Conservation (phyloP, 2,888 invertebrate species). For the Oithona nana region DNA sequence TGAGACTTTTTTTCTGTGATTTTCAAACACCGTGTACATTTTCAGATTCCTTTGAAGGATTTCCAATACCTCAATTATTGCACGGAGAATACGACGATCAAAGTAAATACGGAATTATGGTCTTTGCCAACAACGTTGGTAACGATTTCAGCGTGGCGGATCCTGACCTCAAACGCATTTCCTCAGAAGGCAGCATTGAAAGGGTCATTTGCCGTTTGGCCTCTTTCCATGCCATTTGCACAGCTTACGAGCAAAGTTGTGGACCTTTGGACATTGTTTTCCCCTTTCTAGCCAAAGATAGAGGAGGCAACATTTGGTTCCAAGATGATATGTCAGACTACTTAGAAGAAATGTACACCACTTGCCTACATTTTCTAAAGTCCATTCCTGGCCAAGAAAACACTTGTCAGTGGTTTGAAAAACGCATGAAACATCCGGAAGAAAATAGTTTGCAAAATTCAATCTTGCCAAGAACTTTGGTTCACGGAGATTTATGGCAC, state of each 20-base stretch:
- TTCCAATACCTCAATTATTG: neutral
- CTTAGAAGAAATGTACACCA: slow-evolving; percentile 10
- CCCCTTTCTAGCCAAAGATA: neutral
- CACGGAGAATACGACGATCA: slow-evolving; percentile 5
- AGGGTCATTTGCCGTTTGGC: neutral
- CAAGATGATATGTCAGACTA: slow-evolving; percentile 8
- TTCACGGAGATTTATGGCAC: slow-evolving; percentile 15
- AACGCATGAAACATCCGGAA: neutral
- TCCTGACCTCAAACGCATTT: neutral
- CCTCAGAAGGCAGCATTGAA: neutral
- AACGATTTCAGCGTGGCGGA: neutral
- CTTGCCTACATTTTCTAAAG: slow-evolving; percentile 5
- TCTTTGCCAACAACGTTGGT: neutral
- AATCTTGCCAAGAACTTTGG: neutral
- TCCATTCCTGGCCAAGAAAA: slow-evolving; percentile 10
- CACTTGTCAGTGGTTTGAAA: slow-evolving; percentile 4
- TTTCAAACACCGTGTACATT: too few species aligned
- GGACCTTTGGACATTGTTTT: neutral
- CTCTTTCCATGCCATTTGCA: slow-evolving; percentile 9
- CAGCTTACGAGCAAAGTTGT: neutral
- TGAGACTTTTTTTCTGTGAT: too few species aligned
- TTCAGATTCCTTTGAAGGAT: too few species aligned
- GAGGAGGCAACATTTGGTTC: slow-evolving; percentile 3
- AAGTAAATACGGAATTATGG: neutral
- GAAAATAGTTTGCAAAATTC: neutral